Percentiles rank a stretch among this genome's conserved stretches.
phyloP scores from a whole-genome alignment of 2,797 vertebrate genomes.

The Diglossa cyanea region DNA sequence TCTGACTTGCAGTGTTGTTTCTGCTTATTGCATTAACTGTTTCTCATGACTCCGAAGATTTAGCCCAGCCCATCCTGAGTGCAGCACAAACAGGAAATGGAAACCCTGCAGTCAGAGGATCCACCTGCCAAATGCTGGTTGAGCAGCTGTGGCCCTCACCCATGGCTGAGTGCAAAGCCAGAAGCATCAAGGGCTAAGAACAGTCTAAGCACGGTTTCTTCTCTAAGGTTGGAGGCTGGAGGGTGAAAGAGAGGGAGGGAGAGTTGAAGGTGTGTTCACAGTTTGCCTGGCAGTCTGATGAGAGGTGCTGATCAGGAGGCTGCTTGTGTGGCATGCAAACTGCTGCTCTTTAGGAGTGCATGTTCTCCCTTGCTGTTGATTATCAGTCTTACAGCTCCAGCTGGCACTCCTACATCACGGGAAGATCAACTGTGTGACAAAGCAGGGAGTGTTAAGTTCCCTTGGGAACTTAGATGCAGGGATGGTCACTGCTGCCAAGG shows the following conservation, averaged over 20 bases:
- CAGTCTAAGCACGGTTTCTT: not conserved
- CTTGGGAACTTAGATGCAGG: not conserved
- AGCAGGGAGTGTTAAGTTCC: not conserved
- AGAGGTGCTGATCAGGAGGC: not conserved
- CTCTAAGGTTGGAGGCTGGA: not conserved
- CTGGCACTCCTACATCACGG: not conserved
- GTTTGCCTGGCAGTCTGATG: conserved; percentile 6
- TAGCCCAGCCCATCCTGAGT: conserved; percentile 2
- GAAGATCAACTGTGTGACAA: not conserved
- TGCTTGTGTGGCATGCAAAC: not conserved
- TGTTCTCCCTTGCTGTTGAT: not conserved
- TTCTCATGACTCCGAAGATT: conserved; percentile 25
- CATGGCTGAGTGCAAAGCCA: not conserved
- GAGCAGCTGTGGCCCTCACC: conserved; percentile 50
- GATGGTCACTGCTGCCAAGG: not conserved
- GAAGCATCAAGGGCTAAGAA: not conserved
- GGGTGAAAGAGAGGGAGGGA: not conserved
- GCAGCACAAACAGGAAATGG: conserved; percentile 69
- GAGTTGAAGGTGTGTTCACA: conserved; percentile 13
- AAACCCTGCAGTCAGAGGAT: conserved; percentile 59
- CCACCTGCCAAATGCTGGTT: conserved; percentile 56
- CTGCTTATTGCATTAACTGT: not conserved
- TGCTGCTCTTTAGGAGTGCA: not conserved
- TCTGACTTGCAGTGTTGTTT: not conserved
- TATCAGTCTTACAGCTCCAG: not conserved